phyloP scores from a whole-genome alignment of 2,797 vertebrate species.

The Cynopterus sphinx region DNA sequence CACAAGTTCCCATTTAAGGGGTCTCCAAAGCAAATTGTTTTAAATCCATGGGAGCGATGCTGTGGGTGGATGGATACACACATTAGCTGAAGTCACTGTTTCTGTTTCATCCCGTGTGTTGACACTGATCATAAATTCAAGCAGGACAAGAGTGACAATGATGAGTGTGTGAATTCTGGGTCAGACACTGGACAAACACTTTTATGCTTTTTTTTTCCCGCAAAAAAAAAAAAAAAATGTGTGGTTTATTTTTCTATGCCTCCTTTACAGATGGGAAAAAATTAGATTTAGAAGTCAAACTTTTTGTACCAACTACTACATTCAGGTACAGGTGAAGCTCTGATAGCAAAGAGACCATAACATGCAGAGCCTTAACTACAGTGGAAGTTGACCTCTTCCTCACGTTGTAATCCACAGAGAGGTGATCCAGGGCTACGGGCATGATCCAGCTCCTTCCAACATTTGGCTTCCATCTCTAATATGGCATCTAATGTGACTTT shows the following conservation, averaged over 20 bases:
- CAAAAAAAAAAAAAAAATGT: not conserved
- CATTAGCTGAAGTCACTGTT: not conserved
- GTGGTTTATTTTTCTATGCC: conserved; percentile 39
- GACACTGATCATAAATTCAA: conserved; percentile 54
- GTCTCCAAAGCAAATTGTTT: conserved; percentile 44
- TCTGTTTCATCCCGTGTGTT: not conserved
- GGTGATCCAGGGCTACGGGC: not conserved
- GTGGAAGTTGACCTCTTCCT: not conserved
- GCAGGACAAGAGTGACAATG: conserved; percentile 31
- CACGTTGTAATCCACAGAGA: not conserved
- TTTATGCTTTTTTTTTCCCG: not conserved
- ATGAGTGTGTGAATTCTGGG: conserved; percentile 51
- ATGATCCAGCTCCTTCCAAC: not conserved
- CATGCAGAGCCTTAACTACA: not conserved
- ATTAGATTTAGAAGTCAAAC: not conserved
- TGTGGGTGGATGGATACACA: not conserved
- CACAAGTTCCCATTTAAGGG: not conserved
- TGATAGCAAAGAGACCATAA: not conserved
- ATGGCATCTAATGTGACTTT: not conserved
- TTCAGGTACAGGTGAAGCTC: not conserved
- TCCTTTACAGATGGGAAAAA: conserved; percentile 23
- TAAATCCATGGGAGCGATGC: not conserved
- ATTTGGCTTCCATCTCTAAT: not conserved
- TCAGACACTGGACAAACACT: conserved; percentile 49
- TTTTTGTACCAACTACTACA: not conserved